Percentiles rank a stretch among this genome's conserved stretches.
phyloP scores from a whole-genome alignment of 1,140 invertebrate genomes.

The Trichogramma pretiosum region DNA sequence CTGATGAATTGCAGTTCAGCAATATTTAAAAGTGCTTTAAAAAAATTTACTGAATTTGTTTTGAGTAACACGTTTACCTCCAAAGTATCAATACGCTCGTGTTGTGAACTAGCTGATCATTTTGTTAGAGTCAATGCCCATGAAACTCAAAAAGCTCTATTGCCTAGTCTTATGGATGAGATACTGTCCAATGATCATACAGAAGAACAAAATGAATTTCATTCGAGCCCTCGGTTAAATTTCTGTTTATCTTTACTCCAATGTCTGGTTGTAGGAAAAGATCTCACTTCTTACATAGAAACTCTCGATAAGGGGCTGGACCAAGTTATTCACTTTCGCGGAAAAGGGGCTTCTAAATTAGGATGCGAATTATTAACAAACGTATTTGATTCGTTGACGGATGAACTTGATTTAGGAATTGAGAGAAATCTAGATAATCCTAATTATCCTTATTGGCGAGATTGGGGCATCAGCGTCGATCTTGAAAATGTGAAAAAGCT shows the following conservation, averaged over 20 bases:
- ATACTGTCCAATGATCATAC: conserved; percentile 50
- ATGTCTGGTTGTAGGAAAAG: conserved; percentile 52
- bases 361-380: conserved; percentile 44
- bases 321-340: conserved; percentile 53
- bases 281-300: conserved; percentile 54
- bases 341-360: conserved; percentile 52
- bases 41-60: conserved; percentile 66
- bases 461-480: conserved; percentile 71
- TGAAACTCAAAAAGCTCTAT: conserved; percentile 58
- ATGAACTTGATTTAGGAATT: conserved; percentile 52
- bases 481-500: conserved; percentile 57
- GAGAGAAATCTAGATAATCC: conserved; percentile 52
- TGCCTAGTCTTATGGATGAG: conserved; percentile 60
- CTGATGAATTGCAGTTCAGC: conserved; percentile 46
- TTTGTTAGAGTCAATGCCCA: conserved; percentile 60
- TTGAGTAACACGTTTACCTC: conserved; percentile 70
- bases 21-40: conserved; percentile 58
- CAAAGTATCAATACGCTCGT: conserved; percentile 69
- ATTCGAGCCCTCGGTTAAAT: conserved; percentile 66
- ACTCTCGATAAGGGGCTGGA: conserved; percentile 53
- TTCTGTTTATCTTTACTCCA: conserved; percentile 70
- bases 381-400: conserved; percentile 52
- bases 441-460: conserved; percentile 64
- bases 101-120: conserved; percentile 52
- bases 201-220: conserved; percentile 57